These are phyloP conservation scores for Cebus imitator DNA, from an alignment of 2,113 vertebrate genomes.

Conservation along the genomic window DNA sequence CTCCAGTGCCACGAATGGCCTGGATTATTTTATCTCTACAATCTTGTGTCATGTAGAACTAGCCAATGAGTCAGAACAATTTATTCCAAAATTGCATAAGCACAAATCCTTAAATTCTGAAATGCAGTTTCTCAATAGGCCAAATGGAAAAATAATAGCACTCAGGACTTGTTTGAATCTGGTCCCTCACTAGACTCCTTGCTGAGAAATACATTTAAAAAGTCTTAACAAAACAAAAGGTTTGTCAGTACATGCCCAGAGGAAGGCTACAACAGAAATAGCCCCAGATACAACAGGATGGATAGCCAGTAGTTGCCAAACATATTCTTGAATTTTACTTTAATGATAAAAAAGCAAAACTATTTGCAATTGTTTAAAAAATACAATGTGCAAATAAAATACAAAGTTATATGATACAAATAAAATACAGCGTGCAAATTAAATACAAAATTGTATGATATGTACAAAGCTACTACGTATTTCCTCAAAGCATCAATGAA, in stretches of 20 bases:
- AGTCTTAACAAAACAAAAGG: not conserved
- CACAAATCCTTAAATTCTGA: slow-evolving; percentile 38
- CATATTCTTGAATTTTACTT: slow-evolving; percentile 15
- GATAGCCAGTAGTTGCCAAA: not conserved
- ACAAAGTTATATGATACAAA: not conserved
- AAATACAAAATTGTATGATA: not conserved
- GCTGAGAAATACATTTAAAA: slow-evolving; percentile 58
- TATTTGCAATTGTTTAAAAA: not conserved
- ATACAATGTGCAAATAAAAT: not conserved
- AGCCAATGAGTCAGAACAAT: slow-evolving; percentile 12
- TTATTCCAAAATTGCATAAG: slow-evolving; percentile 30
- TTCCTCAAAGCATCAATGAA: not conserved
- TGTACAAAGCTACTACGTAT: not conserved
- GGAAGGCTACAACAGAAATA: not conserved
- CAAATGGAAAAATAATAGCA: slow-evolving; percentile 48
- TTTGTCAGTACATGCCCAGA: not conserved
- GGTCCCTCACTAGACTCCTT: not conserved
- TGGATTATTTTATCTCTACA: not conserved
- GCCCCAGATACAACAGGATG: not conserved
- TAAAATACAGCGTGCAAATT: not conserved
- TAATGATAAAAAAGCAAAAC: not conserved
- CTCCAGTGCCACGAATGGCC: not conserved
- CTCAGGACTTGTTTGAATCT: slow-evolving; percentile 42
- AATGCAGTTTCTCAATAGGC: slow-evolving; percentile 45
- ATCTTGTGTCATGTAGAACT: not conserved